Evolutionary conservation across 1,140 invertebrate species (phyloP), one percentile per base, ranked within the genome.

Genomic region (Ceratina australensis): DNA sequence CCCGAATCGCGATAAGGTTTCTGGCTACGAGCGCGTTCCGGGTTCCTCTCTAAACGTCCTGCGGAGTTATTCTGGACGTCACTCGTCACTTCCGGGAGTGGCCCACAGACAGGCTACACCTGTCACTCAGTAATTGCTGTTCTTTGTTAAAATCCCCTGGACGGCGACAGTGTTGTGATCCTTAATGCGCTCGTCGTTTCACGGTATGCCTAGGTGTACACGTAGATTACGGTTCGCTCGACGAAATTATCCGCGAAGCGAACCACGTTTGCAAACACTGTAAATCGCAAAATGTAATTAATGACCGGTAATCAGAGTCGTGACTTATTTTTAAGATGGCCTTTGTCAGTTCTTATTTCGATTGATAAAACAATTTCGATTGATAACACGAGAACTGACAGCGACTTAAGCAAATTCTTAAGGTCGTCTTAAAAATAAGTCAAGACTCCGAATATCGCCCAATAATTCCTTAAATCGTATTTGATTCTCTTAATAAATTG

Each of bases 1-100:
- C 68, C 76, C 87, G 82, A 89, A 89, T 90, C 85, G 87, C 87
- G 89, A 90, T 89, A 90, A 90, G 82, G 71, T 88, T 89, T 90
- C 85, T 89, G 88, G 85, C 88, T 87, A 85, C 82, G 83, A 82
- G 63, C 64, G 83, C 75, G 68, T 84, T 76, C 65, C 76, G 81
- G 33, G 33, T 42, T 42, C 74, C 60, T 80, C 82, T 82, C 65
- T 79, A 81, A 86, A 86, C 74, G 83, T 89, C 85, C 88, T 88
- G 82, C 80, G 72, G 79, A 81, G 84, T 89, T 90, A 90, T 89
- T 90, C 87, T 86, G 69, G 78, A 89, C 83, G 86, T 88, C 86
- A 87, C 81, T 87, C 81, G 79, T 83, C 81, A 79, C 86, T 88
- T 88, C 87, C 87, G 87, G 84, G 78, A 78, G 76, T 76, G 65